Evolutionary conservation across 2,797 vertebrate species (phyloP), one percentile per base, ranked within the genome.

Genomic region (Myripristis murdjan): DNA sequence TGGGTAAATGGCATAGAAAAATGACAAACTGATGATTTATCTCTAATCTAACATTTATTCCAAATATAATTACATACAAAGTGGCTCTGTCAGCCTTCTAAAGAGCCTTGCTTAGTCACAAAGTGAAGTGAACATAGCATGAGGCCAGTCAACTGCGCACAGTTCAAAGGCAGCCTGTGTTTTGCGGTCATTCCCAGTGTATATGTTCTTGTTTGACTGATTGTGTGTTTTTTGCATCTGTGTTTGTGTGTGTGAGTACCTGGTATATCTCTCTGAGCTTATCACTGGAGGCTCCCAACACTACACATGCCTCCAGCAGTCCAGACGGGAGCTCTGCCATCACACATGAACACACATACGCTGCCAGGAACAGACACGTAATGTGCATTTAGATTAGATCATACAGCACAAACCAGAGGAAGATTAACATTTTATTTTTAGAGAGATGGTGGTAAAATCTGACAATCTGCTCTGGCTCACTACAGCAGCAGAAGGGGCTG

Each of bases 221-320:
- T 28, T 28, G 15, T 0, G 2, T 49, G 3, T 23, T n/a, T n/a
- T n/a, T n/a, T n/a, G 8, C 55, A 9, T 15, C 15, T 61, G 2
- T 26, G 9, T 5, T 18, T 47, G 16, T 35, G 15, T 22, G 16
- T 37, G 16, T 18, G 16, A 46, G 80, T 90, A 97, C 97, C 96
- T 95, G 95, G 35, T 86, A 87, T 1, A 93, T 57, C 41, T 94
- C 92, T 53, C 91, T 93, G 22, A 96, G 92, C 31, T 94, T 92
- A 67, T 97, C 96, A n/a, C 80, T 68, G 58, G 95, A 64, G 5
- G 91, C 93, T 9, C 97, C 98, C 1, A 98, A 81, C 73, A 98
- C 92, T 9, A 96, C 94, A 81, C 98, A 99, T 35, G 96, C 84
- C 93, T 99, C 97, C 94, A 99, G 84, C 70, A 99, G 88, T 46